Evolutionary conservation across 2,888 invertebrate species (phyloP), one percentile per base, ranked within the genome.

Genomic region (Prosopocoilus inquinatus): DNA sequence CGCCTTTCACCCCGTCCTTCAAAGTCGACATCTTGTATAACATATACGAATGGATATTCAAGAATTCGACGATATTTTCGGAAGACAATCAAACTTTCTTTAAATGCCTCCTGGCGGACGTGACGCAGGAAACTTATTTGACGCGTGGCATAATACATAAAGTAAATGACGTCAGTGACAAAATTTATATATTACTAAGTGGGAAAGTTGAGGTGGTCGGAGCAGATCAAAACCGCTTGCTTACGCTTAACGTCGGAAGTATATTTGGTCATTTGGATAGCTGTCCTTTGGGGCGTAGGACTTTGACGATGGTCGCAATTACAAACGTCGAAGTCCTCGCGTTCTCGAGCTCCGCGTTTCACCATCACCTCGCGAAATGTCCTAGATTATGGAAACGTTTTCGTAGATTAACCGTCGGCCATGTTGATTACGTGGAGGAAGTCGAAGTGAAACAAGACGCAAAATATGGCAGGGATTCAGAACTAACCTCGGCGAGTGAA

Each of bases 201-300:
- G 68, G 66, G 13, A 49, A 33, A 12, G 64, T 68, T 3, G 64
- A 66, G 49, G 66, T 67, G 3, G 53, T 67, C 1, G 67, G 67
- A 7, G 62, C 67, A 0, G 68, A 68, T 53, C 47, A 53, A 2
- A 67, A 63, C 47, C 57, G 60, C 7, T 34, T 64, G 8, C 7
- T 59, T n/a, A 53, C 62, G 2, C 47, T 68, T 35, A 47, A 53
- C 3, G 36, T 53, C 9, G 68, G 68, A 5, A 66, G 65, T 50
- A 12, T 68, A 8, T 67, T 68, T 55, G 68, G 67, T 9, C 62
- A 64, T 32, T 48, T 68, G 9, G 67, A 64, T 36, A 56, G 64
- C 11, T 50, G 50, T 38, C 15, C 35, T 9, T 47, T 57, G 28
- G 57, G 47, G 1, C 35, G 68, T 12, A 59, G 63, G 47, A 64